Evolutionary conservation across 2,797 vertebrate species (phyloP).

Genomic region (Acipenser oxyrinchus): DNA sequence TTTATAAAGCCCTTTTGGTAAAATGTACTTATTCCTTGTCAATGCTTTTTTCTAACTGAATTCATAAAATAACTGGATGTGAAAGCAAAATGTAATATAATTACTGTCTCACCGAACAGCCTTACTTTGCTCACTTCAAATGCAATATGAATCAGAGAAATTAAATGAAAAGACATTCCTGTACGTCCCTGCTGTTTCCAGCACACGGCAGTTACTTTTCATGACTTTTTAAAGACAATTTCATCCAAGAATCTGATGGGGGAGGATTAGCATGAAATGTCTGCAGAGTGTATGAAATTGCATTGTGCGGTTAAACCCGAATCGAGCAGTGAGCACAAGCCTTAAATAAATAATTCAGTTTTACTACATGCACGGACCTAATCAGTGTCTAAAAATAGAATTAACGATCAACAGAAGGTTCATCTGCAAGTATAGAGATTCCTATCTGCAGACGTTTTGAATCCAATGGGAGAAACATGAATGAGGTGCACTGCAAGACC

Average conservation of each 20-base stretch:
- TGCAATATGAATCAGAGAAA: too few relatives aligned
- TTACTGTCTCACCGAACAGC: too few relatives aligned
- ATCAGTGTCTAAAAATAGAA: neutral
- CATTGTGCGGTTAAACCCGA: neutral
- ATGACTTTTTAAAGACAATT: neutral
- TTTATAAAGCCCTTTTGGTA: neutral
- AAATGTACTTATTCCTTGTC: neutral
- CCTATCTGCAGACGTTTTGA: neutral
- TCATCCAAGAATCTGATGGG: neutral
- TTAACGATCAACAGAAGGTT: neutral
- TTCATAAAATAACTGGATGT: too few relatives aligned
- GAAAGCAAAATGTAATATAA: too few relatives aligned
- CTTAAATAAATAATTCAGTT: neutral
- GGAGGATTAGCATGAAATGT: neutral
- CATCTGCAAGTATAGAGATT: neutral
- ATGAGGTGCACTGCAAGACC: too few relatives aligned
- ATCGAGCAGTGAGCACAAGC: neutral
- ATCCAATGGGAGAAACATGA: neutral
- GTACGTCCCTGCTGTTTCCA: neutral
- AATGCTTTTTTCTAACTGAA: neutral
- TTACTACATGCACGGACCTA: neutral
- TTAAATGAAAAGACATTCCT: too few relatives aligned
- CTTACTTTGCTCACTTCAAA: too few relatives aligned
- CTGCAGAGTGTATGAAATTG: neutral
- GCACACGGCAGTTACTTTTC: neutral